Percentiles rank a stretch among this genome's conserved stretches.
phyloP scores from a whole-genome alignment of 2,888 invertebrate species.

The Tridacna crocea region DNA sequence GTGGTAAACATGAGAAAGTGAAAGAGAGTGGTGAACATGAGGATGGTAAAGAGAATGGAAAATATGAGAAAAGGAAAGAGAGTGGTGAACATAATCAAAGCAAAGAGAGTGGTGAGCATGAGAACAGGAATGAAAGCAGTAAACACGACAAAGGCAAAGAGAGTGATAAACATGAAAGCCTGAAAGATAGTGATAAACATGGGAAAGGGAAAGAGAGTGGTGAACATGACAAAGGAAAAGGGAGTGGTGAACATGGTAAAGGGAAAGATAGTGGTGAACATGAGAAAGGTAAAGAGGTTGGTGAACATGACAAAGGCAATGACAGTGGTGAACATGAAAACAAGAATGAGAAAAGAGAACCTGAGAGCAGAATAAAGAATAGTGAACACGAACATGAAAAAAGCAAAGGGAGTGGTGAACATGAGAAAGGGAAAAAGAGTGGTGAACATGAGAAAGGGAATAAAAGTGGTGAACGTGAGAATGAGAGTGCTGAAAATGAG shows the following conservation, averaged over 20 bases:
- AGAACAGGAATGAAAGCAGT: neutral
- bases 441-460: too few relatives aligned
- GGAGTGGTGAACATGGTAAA: neutral
- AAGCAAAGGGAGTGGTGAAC: too few relatives aligned
- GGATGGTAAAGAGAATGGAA: neutral
- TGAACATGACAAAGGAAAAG: neutral
- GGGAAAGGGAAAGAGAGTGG: neutral
- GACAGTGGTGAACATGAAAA: too few relatives aligned
- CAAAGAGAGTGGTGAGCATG: neutral
- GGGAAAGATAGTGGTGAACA: too few relatives aligned
- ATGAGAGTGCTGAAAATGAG: too few relatives aligned
- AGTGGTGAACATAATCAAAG: neutral
- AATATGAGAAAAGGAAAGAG: neutral
- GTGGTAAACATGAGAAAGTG: neutral
- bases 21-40: neutral
- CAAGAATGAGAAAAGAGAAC: too few relatives aligned
- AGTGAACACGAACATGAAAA: too few relatives aligned
- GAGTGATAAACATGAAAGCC: neutral
- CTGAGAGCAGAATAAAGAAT: too few relatives aligned
- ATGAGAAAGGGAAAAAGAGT: too few relatives aligned
- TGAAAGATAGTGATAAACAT: neutral
- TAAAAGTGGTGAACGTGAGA: too few relatives aligned
- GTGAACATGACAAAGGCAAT: too few relatives aligned
- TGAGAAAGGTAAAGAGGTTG: too few relatives aligned
- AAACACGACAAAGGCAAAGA: neutral